Base-by-base conservation (phyloP, 2,888 invertebrate species). In the Sphaerophoria taeniata region DNA sequence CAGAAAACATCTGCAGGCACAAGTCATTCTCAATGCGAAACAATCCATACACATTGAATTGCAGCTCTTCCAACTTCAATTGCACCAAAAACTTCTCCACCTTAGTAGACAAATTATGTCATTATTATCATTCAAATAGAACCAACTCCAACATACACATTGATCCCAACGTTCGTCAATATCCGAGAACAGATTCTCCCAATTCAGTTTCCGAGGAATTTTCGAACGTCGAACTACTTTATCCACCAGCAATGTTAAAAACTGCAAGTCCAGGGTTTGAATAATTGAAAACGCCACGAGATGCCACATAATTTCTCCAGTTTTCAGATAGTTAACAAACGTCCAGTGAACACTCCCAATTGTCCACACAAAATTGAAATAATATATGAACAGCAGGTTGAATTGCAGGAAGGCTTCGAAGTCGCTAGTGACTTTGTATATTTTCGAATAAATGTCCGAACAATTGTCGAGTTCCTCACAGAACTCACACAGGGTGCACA, bases 141-240 rank as follows among this genome's bases (percentile, higher is more conserved):
- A 1, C 24, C 2, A 24, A 24, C 24, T 39, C 9, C 0, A 3
- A 88, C 90, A 87, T 87, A 90, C 90, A 72, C 90, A 90, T 12
- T 86, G 87, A 65, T 90, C 90, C 90, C 90, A 90, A 0, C 90
- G 88, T n/a, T 73, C 83, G 83, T 90, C 90, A 2, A 90, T 88
- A 39, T 90, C 90, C 9, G 88, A 88, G 56, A 89, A 90, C 0
- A 90, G 82, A 7, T 89, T 87, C 33, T 90, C 90, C 86, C 90
- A 43, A 2, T 88, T 87, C 24, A 90, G 47, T 0, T 76, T 77
- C 9, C 88, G 87, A 0, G 89, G 89, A 58, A 87, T 16, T 34
- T 2, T 87, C 0, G 90, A 90, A 16, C 88, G 88, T 7, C 67
- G 65, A 14, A 90, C 89, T 4, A 87, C 87, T 33, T 84, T 88